Base-by-base conservation (phyloP, 1,140 invertebrate species). In the Parasteatoda tepidariorum region DNA sequence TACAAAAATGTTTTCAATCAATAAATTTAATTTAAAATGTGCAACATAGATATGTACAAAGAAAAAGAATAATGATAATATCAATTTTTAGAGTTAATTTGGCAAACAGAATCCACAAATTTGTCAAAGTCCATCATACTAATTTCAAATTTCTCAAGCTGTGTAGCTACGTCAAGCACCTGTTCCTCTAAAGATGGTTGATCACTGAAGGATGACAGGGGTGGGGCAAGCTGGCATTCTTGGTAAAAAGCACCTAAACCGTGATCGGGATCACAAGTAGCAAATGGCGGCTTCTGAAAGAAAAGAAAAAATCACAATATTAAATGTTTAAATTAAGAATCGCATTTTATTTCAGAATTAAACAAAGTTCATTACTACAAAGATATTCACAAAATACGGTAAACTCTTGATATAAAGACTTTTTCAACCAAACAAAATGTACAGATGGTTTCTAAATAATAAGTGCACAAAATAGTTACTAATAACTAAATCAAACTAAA, bases 181-280 rank as follows among this genome's bases (percentile, higher is more conserved):
- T 93, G 92, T 70, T 93, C 92, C 5, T 89, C 89, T 4, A 93
- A 86, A 18, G 91, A 91, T 64, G 91, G 89, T 82, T 92, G 89
- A 83, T 93, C 92, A 66, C 87, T 89, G 85, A 92, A 93, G 13
- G 92, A 91, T 48, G 92, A 91, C 31, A 95, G 88, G 57, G 92
- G 92, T 0, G 94, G 94, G 9, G 94, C 94, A 86, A 91, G 91
- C 88, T 94, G 93, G 89, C 94, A 95, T 86, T 95, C 93, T 6
- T 92, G 90, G 89, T 94, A 95, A 89, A 95, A 95, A 75, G 92
- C 91, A 59, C 93, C 93, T 74, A 96, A 89, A 88, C 95, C 94
- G 79, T 90, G 90, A 61, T 90, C 91, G 0, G 87, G 85, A 74
- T 90, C 89, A 54, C 86, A 85, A 34, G 87, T 87, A 83, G 88